Conservation (phyloP, 2,797 vertebrate species). For the Bucorvus abyssinicus region DNA sequence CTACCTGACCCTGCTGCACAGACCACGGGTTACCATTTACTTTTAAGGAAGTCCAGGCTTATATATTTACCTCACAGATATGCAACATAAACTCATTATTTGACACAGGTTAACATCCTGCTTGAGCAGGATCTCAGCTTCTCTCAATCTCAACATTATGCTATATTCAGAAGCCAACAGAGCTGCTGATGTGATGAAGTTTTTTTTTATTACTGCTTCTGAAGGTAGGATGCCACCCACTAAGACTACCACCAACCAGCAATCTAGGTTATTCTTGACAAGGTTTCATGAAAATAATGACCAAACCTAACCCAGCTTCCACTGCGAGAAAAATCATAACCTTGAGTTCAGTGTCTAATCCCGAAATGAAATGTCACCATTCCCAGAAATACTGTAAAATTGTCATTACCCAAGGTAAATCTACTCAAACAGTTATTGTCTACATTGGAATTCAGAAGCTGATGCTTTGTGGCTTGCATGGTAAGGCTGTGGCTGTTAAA, state of each 20-base stretch:
- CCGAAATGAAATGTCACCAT: constrained; percentile 20
- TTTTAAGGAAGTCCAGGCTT: not conserved
- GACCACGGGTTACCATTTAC: not conserved
- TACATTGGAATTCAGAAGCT: constrained; percentile 43
- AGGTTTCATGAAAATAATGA: constrained; percentile 56
- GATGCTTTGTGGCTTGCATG: constrained; percentile 48
- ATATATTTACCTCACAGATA: not conserved
- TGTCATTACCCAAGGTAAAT: constrained; percentile 27
- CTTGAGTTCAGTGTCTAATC: constrained; percentile 45
- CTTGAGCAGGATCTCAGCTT: not conserved
- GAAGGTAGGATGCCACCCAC: constrained; percentile 47
- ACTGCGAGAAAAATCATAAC: constrained; percentile 53
- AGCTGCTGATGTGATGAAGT: not conserved
- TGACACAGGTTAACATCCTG: not conserved
- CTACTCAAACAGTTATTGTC: constrained; percentile 36
- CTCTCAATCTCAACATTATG: not conserved
- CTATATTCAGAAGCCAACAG: not conserved
- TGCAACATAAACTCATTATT: not conserved
- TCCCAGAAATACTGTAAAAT: constrained; percentile 44
- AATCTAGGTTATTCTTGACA: constrained; percentile 49
- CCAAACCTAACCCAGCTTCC: constrained; percentile 28
- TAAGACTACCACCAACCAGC: constrained; percentile 41
- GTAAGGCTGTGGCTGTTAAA: constrained; percentile 38
- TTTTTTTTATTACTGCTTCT: not conserved
- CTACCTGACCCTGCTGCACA: not conserved